Percentiles rank a stretch among this genome's conserved stretches.
Evolutionary conservation across 2,888 invertebrate species (phyloP).

Genomic region (Omphaloscelis lunosa): DNA sequence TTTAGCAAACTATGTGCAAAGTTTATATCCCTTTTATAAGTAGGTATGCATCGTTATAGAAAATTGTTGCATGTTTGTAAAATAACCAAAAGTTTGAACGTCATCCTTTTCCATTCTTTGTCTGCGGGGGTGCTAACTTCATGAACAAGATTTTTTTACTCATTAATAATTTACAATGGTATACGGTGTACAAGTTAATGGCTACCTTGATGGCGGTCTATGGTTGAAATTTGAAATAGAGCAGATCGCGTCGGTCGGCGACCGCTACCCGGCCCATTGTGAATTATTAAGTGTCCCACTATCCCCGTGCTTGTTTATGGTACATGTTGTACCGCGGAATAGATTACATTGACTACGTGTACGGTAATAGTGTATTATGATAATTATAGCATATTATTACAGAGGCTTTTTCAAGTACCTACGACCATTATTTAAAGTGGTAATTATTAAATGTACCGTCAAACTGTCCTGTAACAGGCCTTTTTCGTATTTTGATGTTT

Average conservation of each 20-base stretch:
- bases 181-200: conserved; percentile 55
- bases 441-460: conserved; percentile 15
- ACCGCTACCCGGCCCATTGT: conserved; percentile 73
- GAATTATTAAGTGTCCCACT: conserved; percentile 68
- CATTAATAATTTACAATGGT: conserved; percentile 9
- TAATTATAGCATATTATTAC: conserved; percentile 37
- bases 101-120: not conserved
- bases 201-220: conserved; percentile 63
- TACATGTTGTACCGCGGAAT: conserved; percentile 36
- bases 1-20: not conserved
- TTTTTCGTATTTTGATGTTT: not conserved
- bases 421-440: conserved; percentile 26
- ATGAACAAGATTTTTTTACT: conserved; percentile 6
- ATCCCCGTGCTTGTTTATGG: conserved; percentile 70
- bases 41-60: not conserved
- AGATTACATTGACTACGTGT: conserved; percentile 26
- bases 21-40: no score
- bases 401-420: conserved; percentile 1
- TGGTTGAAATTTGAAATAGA: conserved; percentile 74
- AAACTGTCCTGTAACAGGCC: not conserved
- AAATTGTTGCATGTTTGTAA: not conserved
- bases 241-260: conserved; percentile 71
- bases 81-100: not conserved
- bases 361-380: conserved; percentile 31
- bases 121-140: not conserved